Evolutionary conservation across 2,888 invertebrate genomes (phyloP), one percentile per base, ranked within the genome.

Genomic region (Gymnoscelis rufifasciata): DNA sequence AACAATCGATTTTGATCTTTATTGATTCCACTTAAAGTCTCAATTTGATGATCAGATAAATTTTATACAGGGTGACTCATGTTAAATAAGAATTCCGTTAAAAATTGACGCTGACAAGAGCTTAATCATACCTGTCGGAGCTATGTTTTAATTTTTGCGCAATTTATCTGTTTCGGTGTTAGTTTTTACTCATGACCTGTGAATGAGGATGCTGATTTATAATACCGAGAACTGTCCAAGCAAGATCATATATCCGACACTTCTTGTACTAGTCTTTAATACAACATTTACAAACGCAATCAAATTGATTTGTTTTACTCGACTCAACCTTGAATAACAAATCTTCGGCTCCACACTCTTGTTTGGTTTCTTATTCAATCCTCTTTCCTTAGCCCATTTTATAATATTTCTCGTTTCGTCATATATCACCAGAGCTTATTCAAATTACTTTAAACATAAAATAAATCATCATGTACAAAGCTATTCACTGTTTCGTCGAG

Each of bases 401-500:
- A 19, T 3, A 19, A 3, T 3, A 19, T 19, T 3, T 19, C 19
- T 19, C 19, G 19, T 19, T n/a, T 19, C 19, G 19, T 19, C 3
- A 19, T 19, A 3, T 19, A 3, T 26, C 14, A 35, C 10, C 13
- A 24, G 27, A 31, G 23, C 26, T 30, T 39, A 38, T 46, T 38
- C 27, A 38, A 40, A 47, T 38, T 44, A 35, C 47, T 47, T 35
- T 43, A 45, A 39, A 29, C 41, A 28, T 39, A 44, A 50, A 55
- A 62, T 62, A 75, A 68, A 71, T 74, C 78, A 75, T 1, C 52
- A 68, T 71, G 63, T 71, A 62, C 44, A 59, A 60, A 65, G 56
- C 58, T 68, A 64, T 73, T 68, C 62, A 56, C 51, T 60, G 58
- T 57, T 60, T 73, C 69, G 66, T 70, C 71, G 71, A 60, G 62